Conservation (phyloP, 2,113 vertebrate species). For the Nyctereutes procyonoides region DNA sequence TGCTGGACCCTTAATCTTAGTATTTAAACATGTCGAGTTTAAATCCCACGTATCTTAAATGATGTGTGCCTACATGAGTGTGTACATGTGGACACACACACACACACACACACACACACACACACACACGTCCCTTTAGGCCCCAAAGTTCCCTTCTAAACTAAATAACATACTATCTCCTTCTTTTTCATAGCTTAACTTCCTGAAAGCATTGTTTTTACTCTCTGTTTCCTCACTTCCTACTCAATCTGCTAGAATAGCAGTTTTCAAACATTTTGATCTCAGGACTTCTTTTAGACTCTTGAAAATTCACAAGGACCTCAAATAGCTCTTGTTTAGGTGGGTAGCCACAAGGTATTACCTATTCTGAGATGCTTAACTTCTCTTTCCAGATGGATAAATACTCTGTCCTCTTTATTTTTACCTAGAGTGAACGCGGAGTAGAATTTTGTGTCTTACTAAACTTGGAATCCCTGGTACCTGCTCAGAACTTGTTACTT, state of each 20-base stretch:
- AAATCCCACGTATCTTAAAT: neutral
- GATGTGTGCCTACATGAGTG: no score
- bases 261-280: conserved; percentile 47
- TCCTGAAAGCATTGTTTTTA: neutral
- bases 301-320: neutral
- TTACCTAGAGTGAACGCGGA: neutral
- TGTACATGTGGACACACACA: neutral
- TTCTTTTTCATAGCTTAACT: neutral
- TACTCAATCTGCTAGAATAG: neutral
- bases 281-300: neutral
- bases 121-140: neutral
- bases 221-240: neutral
- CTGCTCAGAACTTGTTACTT: conserved; percentile 21
- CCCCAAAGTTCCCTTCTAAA: neutral
- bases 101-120: neutral
- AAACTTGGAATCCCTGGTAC: neutral
- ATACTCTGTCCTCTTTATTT: neutral
- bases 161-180: neutral
- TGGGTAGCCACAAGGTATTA: neutral
- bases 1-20: neutral
- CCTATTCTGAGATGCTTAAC: neutral
- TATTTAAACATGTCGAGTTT: neutral
- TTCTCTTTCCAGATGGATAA: conserved; percentile 21
- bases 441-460: neutral
- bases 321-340: conserved; percentile 25